phyloP scores from a whole-genome alignment of 2,113 vertebrate genomes.

The Condylura cristata region DNA sequence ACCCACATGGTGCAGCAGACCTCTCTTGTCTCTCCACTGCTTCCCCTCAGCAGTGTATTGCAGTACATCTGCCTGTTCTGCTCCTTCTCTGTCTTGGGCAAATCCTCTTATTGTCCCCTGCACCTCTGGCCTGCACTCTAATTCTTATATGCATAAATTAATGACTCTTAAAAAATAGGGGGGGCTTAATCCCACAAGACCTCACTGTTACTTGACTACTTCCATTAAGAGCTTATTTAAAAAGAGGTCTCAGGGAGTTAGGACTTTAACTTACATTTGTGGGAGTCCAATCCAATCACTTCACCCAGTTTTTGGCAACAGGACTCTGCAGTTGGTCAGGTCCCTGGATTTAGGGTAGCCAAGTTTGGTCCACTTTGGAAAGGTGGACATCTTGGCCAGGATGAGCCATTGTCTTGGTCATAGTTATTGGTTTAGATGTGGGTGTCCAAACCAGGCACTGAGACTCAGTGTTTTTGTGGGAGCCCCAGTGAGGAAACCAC shows the following conservation, averaged over 20 bases:
- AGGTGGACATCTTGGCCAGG: neutral
- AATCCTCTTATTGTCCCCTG: too few species aligned
- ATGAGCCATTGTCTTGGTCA: neutral
- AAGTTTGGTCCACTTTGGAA: neutral
- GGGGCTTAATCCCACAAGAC: neutral
- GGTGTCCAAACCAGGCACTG: neutral
- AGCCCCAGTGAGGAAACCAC: neutral
- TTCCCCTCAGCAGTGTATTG: too few species aligned
- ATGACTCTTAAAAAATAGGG: too few species aligned
- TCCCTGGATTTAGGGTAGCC: neutral
- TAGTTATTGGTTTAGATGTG: neutral
- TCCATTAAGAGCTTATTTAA: neutral
- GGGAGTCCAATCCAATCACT: neutral
- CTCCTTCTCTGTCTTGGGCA: too few species aligned
- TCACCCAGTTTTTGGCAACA: neutral
- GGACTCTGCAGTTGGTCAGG: neutral
- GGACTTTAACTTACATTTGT: neutral
- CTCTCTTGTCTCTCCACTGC: too few species aligned
- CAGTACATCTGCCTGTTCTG: too few species aligned
- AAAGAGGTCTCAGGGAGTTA: neutral
- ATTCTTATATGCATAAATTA: too few species aligned
- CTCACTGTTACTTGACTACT: neutral
- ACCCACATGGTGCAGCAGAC: too few species aligned
- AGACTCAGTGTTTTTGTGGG: neutral
- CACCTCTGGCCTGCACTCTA: too few species aligned